Evolutionary conservation across 2,797 vertebrate genomes (phyloP).

Genomic region (Lepidocolaptes lacrymiger): DNA sequence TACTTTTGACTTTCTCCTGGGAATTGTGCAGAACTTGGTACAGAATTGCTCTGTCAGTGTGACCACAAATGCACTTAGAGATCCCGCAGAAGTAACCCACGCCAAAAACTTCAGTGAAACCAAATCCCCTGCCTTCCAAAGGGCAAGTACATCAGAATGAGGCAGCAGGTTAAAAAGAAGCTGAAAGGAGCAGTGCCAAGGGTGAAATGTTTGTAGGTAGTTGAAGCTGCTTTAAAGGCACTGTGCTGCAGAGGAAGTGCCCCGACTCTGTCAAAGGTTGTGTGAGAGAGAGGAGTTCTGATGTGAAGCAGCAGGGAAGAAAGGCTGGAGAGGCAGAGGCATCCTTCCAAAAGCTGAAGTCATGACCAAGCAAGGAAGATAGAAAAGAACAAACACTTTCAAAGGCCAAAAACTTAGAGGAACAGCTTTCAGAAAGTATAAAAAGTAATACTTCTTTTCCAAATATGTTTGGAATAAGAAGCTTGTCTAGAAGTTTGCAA

Average conservation of each 20-base stretch:
- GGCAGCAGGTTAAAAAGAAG: not conserved
- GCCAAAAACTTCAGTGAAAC: not conserved
- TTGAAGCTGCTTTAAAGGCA: not conserved
- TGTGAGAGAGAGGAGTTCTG: not conserved
- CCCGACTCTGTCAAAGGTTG: not conserved
- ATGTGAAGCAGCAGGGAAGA: not conserved
- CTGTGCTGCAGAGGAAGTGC: not conserved
- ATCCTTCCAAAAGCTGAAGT: slow-evolving; percentile 55
- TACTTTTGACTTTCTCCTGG: not conserved
- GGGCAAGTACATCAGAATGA: not conserved
- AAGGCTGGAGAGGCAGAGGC: not conserved
- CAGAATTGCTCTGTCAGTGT: not conserved
- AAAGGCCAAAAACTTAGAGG: not conserved
- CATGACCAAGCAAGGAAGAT: slow-evolving; percentile 27
- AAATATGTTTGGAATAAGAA: not conserved
- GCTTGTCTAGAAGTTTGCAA: not conserved
- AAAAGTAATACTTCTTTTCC: not conserved
- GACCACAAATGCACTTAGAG: not conserved
- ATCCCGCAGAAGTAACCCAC: not conserved
- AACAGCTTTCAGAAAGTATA: slow-evolving; percentile 6
- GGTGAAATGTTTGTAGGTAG: not conserved
- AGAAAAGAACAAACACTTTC: slow-evolving; percentile 26
- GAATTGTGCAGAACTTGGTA: not conserved
- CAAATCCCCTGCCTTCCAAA: not conserved
- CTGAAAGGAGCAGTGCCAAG: not conserved